phyloP scores from a whole-genome alignment of 2,113 vertebrate species.

The Dasyornis broadbenti region DNA sequence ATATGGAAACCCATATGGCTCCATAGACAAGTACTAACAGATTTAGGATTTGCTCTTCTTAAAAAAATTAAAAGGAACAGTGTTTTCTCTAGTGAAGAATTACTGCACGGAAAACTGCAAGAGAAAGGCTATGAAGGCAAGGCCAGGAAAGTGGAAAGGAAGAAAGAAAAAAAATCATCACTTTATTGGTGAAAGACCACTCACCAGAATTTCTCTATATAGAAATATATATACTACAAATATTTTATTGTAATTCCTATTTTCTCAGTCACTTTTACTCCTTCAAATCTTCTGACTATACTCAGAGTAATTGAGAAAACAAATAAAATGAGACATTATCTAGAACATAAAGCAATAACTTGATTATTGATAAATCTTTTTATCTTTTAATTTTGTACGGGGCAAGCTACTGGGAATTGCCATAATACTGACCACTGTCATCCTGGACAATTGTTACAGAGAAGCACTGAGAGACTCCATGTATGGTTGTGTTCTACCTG shows the following conservation, averaged over 20 bases:
- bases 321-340: not conserved
- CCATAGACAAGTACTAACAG: not conserved
- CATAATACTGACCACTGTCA: not conserved
- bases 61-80: not conserved
- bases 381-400: not conserved
- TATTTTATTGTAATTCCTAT: not conserved
- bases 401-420: not conserved
- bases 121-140: not conserved
- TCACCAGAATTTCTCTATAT: not conserved
- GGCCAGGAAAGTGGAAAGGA: not conserved
- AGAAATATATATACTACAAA: not conserved
- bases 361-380: not conserved
- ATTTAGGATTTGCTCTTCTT: not conserved
- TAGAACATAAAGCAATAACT: not conserved
- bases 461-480: not conserved
- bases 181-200: not conserved
- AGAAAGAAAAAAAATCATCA: not conserved
- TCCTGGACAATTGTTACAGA: not conserved
- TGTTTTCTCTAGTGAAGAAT: not conserved
- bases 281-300: not conserved
- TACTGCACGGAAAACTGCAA: not conserved
- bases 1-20: slow-evolving; percentile 60
- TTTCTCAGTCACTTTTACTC: not conserved
- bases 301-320: not conserved
- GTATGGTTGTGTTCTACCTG: not conserved